Percentiles rank a stretch among this genome's conserved stretches.
phyloP scores from a whole-genome alignment of 1,140 invertebrate genomes.

The Liolophura sinensis region DNA sequence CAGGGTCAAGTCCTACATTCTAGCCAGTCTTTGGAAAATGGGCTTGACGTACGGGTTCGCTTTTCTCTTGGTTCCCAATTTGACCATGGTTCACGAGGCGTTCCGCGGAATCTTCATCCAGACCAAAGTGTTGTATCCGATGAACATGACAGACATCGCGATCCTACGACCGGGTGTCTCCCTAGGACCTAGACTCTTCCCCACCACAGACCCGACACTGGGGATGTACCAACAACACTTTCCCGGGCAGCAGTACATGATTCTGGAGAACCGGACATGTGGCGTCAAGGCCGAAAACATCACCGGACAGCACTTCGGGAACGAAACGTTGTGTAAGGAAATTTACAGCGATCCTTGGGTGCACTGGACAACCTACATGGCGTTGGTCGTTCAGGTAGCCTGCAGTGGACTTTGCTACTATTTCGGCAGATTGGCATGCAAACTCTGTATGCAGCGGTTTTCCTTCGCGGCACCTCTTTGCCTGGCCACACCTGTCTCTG shows the following conservation, averaged over 20 bases:
- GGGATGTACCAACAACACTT: too few species aligned
- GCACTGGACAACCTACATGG: conserved; percentile 29
- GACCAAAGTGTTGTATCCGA: too few species aligned
- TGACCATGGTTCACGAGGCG: conserved; percentile 24
- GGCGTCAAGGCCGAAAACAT: too few species aligned
- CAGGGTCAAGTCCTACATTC: conserved; percentile 32
- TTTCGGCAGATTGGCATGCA: conserved; percentile 43
- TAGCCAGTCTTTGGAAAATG: conserved; percentile 40
- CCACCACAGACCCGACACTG: too few species aligned
- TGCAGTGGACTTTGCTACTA: conserved; percentile 41
- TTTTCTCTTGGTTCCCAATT: conserved; percentile 30
- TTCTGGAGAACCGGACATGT: too few species aligned
- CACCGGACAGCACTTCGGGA: background rate
- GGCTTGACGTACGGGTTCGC: conserved; percentile 38
- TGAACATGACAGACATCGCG: too few species aligned
- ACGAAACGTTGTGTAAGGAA: conserved; percentile 25
- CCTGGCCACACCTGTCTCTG: conserved; percentile 40
- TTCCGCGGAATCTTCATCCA: conserved; percentile 19
- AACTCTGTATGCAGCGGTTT: conserved; percentile 48
- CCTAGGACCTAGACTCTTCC: too few species aligned
- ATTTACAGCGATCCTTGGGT: conserved; percentile 24
- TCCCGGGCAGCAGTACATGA: too few species aligned
- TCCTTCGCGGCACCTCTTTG: conserved; percentile 46
- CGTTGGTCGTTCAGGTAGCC: conserved; percentile 28
- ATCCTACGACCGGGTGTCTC: too few species aligned